Conservation (phyloP, 2,113 vertebrate species). For the Empidonax alnorum region DNA sequence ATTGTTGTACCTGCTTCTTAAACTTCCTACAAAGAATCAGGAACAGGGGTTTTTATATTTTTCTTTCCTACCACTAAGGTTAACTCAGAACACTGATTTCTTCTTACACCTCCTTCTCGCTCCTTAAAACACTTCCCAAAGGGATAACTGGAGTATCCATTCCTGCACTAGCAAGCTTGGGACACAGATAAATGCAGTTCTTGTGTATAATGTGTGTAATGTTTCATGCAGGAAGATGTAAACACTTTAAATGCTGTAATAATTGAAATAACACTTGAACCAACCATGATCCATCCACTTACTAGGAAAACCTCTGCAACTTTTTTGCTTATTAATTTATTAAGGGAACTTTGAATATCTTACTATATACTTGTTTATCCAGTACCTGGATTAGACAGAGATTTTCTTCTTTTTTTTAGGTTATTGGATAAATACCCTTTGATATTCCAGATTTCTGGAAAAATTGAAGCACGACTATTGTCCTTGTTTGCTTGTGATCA, state of each 20-base stretch:
- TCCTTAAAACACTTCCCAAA: not conserved
- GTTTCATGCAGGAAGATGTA: not conserved
- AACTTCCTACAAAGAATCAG: not conserved
- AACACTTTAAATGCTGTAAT: not conserved
- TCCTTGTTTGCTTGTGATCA: not conserved
- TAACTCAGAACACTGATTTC: not conserved
- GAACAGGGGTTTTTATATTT: fast-evolving
- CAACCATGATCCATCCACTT: not conserved
- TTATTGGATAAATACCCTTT: not conserved
- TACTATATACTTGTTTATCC: not conserved
- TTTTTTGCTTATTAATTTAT: not conserved
- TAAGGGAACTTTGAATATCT: not conserved
- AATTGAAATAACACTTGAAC: not conserved
- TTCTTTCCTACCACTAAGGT: not conserved
- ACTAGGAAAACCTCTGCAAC: not conserved
- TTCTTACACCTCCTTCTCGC: not conserved
- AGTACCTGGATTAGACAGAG: not conserved
- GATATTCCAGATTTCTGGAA: not conserved
- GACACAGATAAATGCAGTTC: not conserved
- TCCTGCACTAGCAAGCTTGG: not conserved
- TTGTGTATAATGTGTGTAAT: not conserved
- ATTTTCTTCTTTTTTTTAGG: not conserved
- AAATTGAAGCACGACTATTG: not conserved
- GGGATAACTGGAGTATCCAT: not conserved
- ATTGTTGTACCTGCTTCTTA: slow-evolving; percentile 5